Conservation (phyloP, 2,113 vertebrate genomes). For the Pagrus major region DNA sequence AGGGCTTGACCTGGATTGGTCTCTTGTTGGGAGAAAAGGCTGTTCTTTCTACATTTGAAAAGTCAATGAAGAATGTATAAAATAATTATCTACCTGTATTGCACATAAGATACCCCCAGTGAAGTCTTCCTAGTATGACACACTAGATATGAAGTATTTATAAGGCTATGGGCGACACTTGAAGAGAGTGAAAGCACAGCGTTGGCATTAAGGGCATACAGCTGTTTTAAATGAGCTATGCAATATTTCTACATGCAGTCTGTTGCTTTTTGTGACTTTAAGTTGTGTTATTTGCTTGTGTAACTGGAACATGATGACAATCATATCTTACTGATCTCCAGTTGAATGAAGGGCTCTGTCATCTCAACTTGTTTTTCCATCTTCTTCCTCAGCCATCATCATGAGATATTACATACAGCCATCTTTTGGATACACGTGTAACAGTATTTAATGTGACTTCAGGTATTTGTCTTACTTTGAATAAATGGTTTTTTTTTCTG, state of each 20-base stretch:
- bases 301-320: constrained; percentile 85
- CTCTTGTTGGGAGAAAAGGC: constrained; percentile 10
- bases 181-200: constrained; percentile 74
- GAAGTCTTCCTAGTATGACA: constrained; percentile 49
- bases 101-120: constrained; percentile 52
- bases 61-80: constrained; percentile 25
- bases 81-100: constrained; percentile 56
- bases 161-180: constrained; percentile 26
- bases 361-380: constrained; percentile 74
- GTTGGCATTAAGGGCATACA: constrained; percentile 68
- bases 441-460: constrained; percentile 73
- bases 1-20: constrained; percentile 56
- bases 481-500: constrained; percentile 76
- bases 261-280: constrained; percentile 54
- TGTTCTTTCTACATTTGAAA: constrained; percentile 3
- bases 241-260: constrained; percentile 83
- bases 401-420: constrained; percentile 59
- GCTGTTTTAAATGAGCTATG: constrained; percentile 85
- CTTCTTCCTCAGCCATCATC: constrained; percentile 64
- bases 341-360: constrained; percentile 86
- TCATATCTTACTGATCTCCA: constrained; percentile 86
- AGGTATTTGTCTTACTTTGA: constrained; percentile 78
- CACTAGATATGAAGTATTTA: constrained; percentile 17
- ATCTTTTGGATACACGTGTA: constrained; percentile 66
- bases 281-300: constrained; percentile 67